phyloP scores from a whole-genome alignment of 2,797 vertebrate species.

The Potorous gilbertii region DNA sequence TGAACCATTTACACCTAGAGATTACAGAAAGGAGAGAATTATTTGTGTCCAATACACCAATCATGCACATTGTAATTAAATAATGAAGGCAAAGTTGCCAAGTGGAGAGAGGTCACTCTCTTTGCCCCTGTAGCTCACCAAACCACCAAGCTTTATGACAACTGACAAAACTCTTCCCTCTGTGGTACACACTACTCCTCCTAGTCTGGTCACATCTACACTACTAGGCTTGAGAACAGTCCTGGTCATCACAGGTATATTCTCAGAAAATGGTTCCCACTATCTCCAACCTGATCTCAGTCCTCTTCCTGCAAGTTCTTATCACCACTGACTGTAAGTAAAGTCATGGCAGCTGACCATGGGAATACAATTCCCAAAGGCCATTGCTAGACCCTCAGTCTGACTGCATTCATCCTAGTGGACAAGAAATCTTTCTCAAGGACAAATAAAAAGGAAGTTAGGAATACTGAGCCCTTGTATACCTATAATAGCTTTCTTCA shows the following conservation, averaged over 20 bases:
- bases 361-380: neutral
- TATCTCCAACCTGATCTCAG: neutral
- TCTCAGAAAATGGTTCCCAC: neutral
- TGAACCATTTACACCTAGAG: neutral
- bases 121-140: neutral
- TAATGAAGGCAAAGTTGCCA: neutral
- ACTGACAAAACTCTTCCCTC: neutral
- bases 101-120: neutral
- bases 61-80: neutral
- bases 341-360: neutral
- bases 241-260: neutral
- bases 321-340: neutral
- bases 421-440: neutral
- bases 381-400: neutral
- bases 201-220: neutral
- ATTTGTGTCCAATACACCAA: neutral
- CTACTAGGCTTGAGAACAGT: neutral
- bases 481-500: neutral
- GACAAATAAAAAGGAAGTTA: neutral
- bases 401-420: neutral
- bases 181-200: no score
- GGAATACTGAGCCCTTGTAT: neutral
- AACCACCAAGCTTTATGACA: neutral
- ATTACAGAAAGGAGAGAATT: neutral
- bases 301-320: neutral